Evolutionary conservation across 2,888 invertebrate species (phyloP).

Genomic region (Aporophyla nigra): DNA sequence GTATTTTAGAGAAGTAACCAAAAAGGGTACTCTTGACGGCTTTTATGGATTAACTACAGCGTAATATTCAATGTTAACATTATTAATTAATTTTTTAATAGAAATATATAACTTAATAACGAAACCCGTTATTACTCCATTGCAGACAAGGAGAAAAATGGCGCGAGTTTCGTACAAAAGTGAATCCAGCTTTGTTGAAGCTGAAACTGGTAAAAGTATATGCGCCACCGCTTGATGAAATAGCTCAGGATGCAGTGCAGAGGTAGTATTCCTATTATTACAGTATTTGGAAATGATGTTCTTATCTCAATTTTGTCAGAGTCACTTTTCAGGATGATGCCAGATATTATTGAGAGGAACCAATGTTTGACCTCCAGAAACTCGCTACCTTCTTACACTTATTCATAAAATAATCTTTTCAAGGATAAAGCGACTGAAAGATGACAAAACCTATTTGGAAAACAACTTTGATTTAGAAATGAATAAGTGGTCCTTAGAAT

Average conservation of each 20-base stretch:
- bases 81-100: neutral
- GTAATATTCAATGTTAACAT: slow-evolving; percentile 68
- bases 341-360: no score
- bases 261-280: slow-evolving; percentile 70
- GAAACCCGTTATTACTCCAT: slow-evolving; percentile 22
- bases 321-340: neutral
- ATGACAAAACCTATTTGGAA: slow-evolving; percentile 76
- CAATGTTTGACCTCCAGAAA: neutral
- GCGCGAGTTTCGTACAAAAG: slow-evolving; percentile 92
- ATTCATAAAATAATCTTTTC: slow-evolving; percentile 48
- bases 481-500: slow-evolving; percentile 92
- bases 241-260: slow-evolving; percentile 83
- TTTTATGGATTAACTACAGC: slow-evolving; percentile 83
- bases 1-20: slow-evolving; percentile 81
- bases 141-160: slow-evolving; percentile 92
- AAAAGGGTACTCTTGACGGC: slow-evolving; percentile 80
- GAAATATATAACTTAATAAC: neutral
- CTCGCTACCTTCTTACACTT: neutral
- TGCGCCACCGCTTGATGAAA: slow-evolving; percentile 85
- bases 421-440: slow-evolving; percentile 79
- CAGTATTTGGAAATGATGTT: neutral
- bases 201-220: slow-evolving; percentile 91
- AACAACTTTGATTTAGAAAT: slow-evolving; percentile 89
- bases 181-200: slow-evolving; percentile 93
- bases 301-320: neutral